These are phyloP conservation scores for Heliconius ethilla DNA, from an alignment of 2,888 invertebrate species.

Conservation along the genomic window DNA sequence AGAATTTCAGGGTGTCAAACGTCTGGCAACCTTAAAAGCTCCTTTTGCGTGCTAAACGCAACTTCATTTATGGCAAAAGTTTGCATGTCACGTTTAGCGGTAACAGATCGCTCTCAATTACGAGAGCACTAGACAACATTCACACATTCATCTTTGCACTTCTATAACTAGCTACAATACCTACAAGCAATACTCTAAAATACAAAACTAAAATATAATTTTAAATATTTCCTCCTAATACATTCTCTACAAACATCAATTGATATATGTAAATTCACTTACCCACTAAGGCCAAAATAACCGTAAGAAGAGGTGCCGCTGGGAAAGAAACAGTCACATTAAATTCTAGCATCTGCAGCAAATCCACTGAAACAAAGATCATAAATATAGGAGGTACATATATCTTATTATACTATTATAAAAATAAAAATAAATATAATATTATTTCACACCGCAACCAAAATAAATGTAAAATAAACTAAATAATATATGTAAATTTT, in stretches of 20 bases:
- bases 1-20: constrained; percentile 40
- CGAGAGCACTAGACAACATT: constrained; percentile 19
- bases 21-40: constrained; percentile 33
- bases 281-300: constrained; percentile 99
- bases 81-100: constrained; percentile 37
- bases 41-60: constrained; percentile 35
- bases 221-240: neutral
- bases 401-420: neutral
- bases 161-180: constrained; percentile 32
- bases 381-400: constrained; percentile 11
- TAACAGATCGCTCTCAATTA: constrained; percentile 29
- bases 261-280: constrained; percentile 73
- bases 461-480: neutral
- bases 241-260: neutral
- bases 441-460: neutral
- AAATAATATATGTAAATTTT: constrained; percentile 12
- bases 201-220: neutral
- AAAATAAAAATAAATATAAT: constrained; percentile 6
- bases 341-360: constrained; percentile 98
- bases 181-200: constrained; percentile 15
- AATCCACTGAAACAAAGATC: constrained; percentile 89
- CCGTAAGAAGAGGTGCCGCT: constrained; percentile 97
- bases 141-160: constrained; percentile 28
- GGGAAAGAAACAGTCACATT: constrained; percentile 97
- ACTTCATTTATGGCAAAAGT: constrained; percentile 39